Evolutionary conservation across 2,888 invertebrate species (phyloP), one percentile per base, ranked within the genome.

Genomic region (Microplitis manilae): DNA sequence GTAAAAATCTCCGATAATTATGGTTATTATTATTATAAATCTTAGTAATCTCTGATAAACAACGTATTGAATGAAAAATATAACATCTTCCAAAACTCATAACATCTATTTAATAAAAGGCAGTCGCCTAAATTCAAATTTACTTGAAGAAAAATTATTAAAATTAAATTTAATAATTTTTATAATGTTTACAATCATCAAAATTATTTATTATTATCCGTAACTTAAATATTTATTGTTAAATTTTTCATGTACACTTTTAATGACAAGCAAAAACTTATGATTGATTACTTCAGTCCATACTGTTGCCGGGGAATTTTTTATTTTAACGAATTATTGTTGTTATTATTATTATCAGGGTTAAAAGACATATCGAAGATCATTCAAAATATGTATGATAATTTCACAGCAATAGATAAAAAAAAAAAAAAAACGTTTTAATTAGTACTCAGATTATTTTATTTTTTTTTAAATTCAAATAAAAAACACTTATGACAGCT

Each of bases 51-150:
- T 83, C 82, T 39, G 83, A 81, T 72, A 83, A 79, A 77, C 81
- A 81, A 70, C 87, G 85, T 79, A 84, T 67, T 71, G 83, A 81
- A 78, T 83, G 79, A 75, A 82, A 79, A 60, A 86, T 30, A 69
- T 79, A 81, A 81, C 86, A 87, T 89, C 87, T 87, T 87, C 86
- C 86, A 84, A 84, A 85, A 89, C 85, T 86, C 89, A 89, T 89
- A 88, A 87, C 88, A 88, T 85, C 78, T 72, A 81, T 73, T 68
- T 50, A 50, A 50, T 50, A 13, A 13, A 50, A 50, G 13, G 8
- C 50, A 50, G 13, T 50, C 50, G 50, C 50, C 13, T 50, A 13
- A 50, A 50, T 9, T 50, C 50, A 13, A 50, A 50, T 50, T 50
- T 50, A 50, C 8, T 50, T 8, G 13, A 50, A 8, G 50, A 13